Evolutionary conservation across 2,797 vertebrate genomes (phyloP), one percentile per base, ranked within the genome.

Genomic region (Synaphobranchus kaupii): DNA sequence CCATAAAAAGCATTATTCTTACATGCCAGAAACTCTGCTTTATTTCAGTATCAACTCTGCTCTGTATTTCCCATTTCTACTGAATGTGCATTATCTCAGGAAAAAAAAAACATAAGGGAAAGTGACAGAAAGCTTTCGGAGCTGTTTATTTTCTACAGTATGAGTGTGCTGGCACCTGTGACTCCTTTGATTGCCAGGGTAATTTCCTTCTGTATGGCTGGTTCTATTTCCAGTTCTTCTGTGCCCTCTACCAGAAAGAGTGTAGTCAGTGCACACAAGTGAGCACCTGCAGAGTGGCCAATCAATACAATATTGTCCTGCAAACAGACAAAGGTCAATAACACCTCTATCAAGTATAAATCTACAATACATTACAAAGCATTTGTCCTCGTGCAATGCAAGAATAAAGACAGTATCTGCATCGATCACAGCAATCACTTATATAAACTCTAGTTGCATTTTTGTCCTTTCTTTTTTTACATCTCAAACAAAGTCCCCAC

Each of bases 241-340:
- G 89, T 90, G 50, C 83, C 87, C 28, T 95, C 95, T 60, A 92
- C 90, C 48, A 97, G 93, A 91, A 96, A 96, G 44, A 96, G 90
- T 3, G 90, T 87, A 48, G 94, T 93, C 89, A 96, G 91, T 15
- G 92, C 89, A 84, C 94, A 95, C 89, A 97, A 89, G 89, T 96
- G 95, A 84, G 94, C 96, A 25, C 96, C 96, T 1, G 96, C 95
- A 20, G 96, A 96, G 88, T 96, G 96, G 15, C 95, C 95, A 3
- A 96, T 91, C 85, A 96, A 91, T 86, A 96, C 90, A 13, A 96
- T 92, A 34, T 94, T 95, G 86, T 94, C 92, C 96, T 96, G 58
- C 7, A 68, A 87, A 87, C 81, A 12, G 85, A 86, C 50, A 86
- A 56, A 89, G 56, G 15, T 87, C 71, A 85, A 78, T 15, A 10